Evolutionary conservation across 2,797 vertebrate genomes (phyloP).

Genomic region (Rhinella marina): DNA sequence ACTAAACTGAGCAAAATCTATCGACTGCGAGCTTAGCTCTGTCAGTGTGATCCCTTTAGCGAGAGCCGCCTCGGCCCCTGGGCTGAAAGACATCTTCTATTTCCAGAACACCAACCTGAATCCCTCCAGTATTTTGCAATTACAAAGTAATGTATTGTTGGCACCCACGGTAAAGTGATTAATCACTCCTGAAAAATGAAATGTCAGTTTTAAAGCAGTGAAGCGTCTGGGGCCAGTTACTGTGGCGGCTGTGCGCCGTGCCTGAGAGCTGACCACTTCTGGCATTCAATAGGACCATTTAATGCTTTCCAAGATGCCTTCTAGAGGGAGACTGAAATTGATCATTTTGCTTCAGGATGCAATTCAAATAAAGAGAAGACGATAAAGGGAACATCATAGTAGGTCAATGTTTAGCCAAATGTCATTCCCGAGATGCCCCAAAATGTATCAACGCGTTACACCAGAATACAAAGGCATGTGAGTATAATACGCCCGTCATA

Average conservation of each 20-base stretch:
- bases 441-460: background rate
- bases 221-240: conserved; percentile 27
- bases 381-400: background rate
- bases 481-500: background rate
- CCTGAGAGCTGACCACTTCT: conserved; percentile 4
- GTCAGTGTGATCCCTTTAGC: background rate
- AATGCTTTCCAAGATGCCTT: conserved; percentile 2
- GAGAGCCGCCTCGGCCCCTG: background rate
- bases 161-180: conserved; percentile 40
- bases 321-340: background rate
- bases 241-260: background rate
- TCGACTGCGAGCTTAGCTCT: background rate
- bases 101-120: conserved; percentile 2
- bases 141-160: conserved; percentile 41
- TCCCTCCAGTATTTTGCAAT: conserved; percentile 50
- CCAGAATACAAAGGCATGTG: background rate
- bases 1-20: background rate
- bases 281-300: conserved; percentile 35
- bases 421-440: background rate
- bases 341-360: conserved; percentile 13
- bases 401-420: background rate
- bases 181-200: conserved; percentile 47
- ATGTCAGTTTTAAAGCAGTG: conserved; percentile 33
- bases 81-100: conserved; percentile 30
- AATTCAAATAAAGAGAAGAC: background rate